Conservation (phyloP, 2,113 vertebrate species). For the Myrmecophaga tridactyla region DNA sequence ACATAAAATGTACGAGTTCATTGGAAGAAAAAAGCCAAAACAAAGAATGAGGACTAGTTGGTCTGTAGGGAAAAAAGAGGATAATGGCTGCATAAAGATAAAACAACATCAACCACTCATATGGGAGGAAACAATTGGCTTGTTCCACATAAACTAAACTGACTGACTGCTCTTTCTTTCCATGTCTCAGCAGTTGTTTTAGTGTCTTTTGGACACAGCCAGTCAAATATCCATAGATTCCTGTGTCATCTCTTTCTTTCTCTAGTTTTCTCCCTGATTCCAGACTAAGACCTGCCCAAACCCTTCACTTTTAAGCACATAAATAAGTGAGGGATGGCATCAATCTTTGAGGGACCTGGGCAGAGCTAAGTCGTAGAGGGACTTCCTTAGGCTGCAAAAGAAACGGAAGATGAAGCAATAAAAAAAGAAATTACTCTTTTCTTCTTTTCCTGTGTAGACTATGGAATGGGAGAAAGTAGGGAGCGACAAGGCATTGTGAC, state of each 20-base stretch:
- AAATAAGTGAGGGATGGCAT: background rate
- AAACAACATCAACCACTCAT: constrained; percentile 34
- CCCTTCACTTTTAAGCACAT: background rate
- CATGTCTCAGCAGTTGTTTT: background rate
- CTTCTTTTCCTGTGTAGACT: background rate
- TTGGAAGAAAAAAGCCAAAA: constrained; percentile 59
- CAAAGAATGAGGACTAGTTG: constrained; percentile 50
- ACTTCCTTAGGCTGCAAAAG: background rate
- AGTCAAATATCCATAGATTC: background rate
- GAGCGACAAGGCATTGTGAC: background rate
- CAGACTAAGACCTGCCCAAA: too few relatives aligned
- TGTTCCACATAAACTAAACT: constrained; percentile 41
- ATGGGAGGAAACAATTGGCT: background rate
- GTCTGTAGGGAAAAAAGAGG: constrained; percentile 42
- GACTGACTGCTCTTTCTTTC: background rate
- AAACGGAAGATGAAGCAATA: background rate
- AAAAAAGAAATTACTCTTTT: background rate
- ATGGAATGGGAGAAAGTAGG: background rate
- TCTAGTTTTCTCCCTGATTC: background rate
- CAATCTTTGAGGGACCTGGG: background rate
- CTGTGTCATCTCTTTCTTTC: background rate
- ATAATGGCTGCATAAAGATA: constrained; percentile 51
- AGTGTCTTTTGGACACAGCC: background rate
- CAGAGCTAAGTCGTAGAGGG: background rate
- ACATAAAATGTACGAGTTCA: constrained; percentile 41